Evolutionary conservation across 2,113 vertebrate genomes (phyloP).

Genomic region (Phylloscopus whistleri): DNA sequence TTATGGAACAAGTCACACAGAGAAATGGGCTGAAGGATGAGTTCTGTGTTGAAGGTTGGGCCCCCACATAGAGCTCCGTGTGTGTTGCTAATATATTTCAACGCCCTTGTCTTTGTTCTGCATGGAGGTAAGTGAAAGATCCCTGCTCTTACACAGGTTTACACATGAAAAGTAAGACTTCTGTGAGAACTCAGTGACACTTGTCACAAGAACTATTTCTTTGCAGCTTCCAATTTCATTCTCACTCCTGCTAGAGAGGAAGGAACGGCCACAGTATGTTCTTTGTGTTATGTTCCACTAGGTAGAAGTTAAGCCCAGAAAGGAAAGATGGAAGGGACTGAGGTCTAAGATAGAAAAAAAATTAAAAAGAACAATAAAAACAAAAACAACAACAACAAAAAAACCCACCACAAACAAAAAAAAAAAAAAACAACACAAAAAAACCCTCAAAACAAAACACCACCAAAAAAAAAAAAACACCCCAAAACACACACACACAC

Average conservation of each 20-base stretch:
- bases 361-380: no score
- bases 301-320: background rate
- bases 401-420: no score
- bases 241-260: accelerated
- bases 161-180: background rate
- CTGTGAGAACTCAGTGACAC: accelerated
- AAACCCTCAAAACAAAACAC: background rate
- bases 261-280: background rate
- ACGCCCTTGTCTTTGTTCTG: background rate
- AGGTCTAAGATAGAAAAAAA: background rate
- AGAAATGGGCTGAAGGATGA: background rate
- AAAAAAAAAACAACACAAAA: no score
- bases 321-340: background rate
- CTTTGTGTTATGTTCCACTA: background rate
- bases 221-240: background rate
- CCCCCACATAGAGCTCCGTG: background rate
- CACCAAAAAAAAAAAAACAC: no score
- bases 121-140: background rate
- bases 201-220: background rate
- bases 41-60: background rate
- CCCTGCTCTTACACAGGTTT: background rate
- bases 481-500: background rate
- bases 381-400: no score
- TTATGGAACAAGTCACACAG: accelerated
- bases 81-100: background rate